Evolutionary conservation across 2,888 invertebrate genomes (phyloP).

Genomic region (Aphelenchoides bicaudatus): DNA sequence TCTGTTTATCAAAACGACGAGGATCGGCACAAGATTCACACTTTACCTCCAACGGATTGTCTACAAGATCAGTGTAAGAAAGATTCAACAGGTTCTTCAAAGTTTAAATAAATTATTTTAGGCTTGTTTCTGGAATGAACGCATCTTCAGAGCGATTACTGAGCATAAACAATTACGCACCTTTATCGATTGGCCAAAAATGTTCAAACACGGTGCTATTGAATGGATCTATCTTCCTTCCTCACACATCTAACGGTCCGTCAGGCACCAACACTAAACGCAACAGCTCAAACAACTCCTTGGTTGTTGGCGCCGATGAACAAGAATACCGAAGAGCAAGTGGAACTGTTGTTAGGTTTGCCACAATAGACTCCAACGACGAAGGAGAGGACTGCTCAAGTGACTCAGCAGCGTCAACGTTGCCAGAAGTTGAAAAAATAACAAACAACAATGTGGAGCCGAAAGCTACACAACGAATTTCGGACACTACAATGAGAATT

Average conservation of each 20-base stretch:
- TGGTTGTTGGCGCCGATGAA: not conserved
- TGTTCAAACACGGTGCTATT: not conserved
- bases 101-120: not conserved
- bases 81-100: not conserved
- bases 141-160: slow-evolving; percentile 21
- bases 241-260: slow-evolving; percentile 8
- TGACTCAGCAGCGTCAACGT: too few species aligned
- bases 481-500: too few species aligned
- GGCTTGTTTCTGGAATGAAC: slow-evolving; percentile 13
- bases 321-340: not conserved
- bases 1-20: slow-evolving; percentile 26
- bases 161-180: slow-evolving; percentile 15
- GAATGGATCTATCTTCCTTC: slow-evolving; percentile 18
- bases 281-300: not conserved
- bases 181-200: slow-evolving; percentile 9
- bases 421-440: too few species aligned
- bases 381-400: slow-evolving; percentile 7
- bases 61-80: slow-evolving; percentile 5
- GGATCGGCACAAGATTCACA: not conserved
- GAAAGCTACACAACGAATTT: too few species aligned
- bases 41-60: not conserved
- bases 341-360: slow-evolving; percentile 10
- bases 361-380: not conserved
- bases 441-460: too few species aligned
- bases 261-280: not conserved